Evolutionary conservation across 2,888 invertebrate genomes (phyloP).

Genomic region (Ypsolopha scabrella): DNA sequence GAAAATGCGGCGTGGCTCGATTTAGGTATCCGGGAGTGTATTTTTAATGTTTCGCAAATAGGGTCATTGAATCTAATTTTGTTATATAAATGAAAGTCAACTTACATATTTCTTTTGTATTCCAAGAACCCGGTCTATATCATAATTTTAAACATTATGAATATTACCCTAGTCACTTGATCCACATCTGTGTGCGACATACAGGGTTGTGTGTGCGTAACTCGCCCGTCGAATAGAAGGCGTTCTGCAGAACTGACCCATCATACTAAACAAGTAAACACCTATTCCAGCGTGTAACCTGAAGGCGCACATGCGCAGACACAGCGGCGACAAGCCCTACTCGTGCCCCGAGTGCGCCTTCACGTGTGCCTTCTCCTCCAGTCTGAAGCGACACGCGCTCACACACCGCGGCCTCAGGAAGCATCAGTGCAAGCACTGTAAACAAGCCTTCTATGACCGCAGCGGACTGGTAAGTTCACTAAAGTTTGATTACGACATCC

Average conservation of each 20-base stretch:
- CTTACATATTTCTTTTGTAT: too few relatives aligned
- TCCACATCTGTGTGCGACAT: neutral
- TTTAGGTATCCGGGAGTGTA: too few relatives aligned
- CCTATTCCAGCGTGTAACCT: conserved; percentile 39
- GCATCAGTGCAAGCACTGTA: conserved; percentile 39
- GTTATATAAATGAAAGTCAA: too few relatives aligned
- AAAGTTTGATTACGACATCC: too few relatives aligned
- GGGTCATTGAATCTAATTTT: too few relatives aligned
- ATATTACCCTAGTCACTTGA: too few relatives aligned
- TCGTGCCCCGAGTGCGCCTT: conserved; percentile 39
- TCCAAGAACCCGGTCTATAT: too few relatives aligned
- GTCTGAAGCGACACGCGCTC: conserved; percentile 44
- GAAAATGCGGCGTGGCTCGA: too few relatives aligned
- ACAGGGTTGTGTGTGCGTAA: neutral
- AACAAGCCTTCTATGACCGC: conserved; percentile 41
- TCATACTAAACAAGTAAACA: neutral
- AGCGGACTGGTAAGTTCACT: conserved; percentile 37
- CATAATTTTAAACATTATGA: too few relatives aligned
- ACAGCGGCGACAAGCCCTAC: conserved; percentile 51
- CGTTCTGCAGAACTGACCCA: neutral
- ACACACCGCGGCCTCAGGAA: conserved; percentile 28
- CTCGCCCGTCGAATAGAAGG: neutral
- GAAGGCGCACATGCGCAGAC: conserved; percentile 43
- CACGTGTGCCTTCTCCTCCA: conserved; percentile 36
- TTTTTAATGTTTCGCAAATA: too few relatives aligned